Conservation (phyloP, 2,113 vertebrate species). For the Channa maculata region DNA sequence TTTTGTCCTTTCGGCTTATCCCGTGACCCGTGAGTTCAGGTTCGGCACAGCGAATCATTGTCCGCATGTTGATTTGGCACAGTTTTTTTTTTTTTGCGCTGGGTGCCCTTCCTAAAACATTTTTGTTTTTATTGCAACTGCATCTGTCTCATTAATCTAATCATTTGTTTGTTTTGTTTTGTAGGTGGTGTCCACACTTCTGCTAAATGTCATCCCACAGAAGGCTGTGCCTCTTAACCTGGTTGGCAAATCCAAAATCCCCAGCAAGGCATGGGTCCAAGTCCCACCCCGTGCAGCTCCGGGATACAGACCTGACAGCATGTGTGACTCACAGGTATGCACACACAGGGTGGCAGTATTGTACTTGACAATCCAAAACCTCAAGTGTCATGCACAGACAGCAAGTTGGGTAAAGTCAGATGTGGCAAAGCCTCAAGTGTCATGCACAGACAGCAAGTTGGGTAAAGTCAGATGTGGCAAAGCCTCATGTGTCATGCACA, state of each 20-base stretch:
- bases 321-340: conserved; percentile 96
- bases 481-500: not conserved
- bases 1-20: too few relatives aligned
- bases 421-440: not conserved
- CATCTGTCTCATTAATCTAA: too few relatives aligned
- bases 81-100: too few relatives aligned
- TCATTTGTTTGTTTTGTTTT: not conserved
- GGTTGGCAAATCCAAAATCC: conserved; percentile 91
- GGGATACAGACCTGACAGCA: conserved; percentile 83
- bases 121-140: too few relatives aligned
- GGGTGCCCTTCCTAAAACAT: too few relatives aligned
- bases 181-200: conserved; percentile 93
- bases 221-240: conserved; percentile 88
- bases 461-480: too few relatives aligned
- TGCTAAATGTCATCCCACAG: conserved; percentile 93
- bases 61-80: too few relatives aligned
- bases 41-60: too few relatives aligned
- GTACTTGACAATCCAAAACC: not conserved
- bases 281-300: conserved; percentile 71
- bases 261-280: conserved; percentile 91
- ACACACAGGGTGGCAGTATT: not conserved
- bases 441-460: not conserved
- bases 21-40: too few relatives aligned
- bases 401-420: too few relatives aligned
- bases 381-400: not conserved